These are phyloP conservation scores for Dolichotis patagonum DNA, from an alignment of 2,113 vertebrate species.

Conservation along the genomic window DNA sequence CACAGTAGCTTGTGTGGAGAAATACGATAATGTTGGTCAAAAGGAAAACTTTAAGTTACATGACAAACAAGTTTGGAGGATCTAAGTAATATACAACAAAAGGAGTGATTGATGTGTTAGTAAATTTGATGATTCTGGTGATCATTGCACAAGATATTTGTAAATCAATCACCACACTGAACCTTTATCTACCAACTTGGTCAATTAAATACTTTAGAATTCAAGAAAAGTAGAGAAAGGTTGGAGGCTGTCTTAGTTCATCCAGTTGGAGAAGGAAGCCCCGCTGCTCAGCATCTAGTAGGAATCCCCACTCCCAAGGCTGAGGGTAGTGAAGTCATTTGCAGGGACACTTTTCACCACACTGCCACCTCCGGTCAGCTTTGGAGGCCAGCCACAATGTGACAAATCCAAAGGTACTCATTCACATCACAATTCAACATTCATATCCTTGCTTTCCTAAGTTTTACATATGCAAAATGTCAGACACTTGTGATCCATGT, in stretches of 20 bases:
- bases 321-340: not conserved
- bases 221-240: not conserved
- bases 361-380: not conserved
- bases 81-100: not conserved
- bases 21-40: not conserved
- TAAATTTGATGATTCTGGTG: not conserved
- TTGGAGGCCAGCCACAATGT: not conserved
- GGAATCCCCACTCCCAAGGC: not conserved
- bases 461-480: not conserved
- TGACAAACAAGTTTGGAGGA: not conserved
- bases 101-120: not conserved
- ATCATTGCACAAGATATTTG: not conserved
- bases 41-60: not conserved
- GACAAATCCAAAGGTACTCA: not conserved
- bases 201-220: not conserved
- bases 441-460: not conserved
- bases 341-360: not conserved
- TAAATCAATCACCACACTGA: not conserved
- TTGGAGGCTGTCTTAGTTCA: not conserved
- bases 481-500: fast-evolving
- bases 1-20: not conserved
- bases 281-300: not conserved
- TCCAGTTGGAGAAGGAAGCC: not conserved
- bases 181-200: not conserved
- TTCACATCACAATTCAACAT: not conserved